phyloP scores from a whole-genome alignment of 2,113 vertebrate species.

The Columba janthina region DNA sequence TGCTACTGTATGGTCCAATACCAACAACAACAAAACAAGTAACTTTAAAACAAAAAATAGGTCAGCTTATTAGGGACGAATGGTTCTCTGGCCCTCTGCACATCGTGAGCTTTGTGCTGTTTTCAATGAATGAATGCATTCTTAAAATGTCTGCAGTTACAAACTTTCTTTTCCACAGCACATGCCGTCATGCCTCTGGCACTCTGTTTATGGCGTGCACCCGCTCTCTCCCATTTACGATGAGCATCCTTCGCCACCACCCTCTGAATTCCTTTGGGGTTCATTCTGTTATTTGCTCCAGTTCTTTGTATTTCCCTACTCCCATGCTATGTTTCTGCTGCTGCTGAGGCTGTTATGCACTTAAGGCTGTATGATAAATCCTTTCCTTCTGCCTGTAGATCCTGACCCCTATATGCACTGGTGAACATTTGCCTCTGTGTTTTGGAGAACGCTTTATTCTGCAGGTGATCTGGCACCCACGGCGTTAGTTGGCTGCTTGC shows the following conservation, averaged over 20 bases:
- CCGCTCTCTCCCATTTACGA: not conserved
- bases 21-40: not conserved
- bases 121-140: conserved; percentile 4
- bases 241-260: not conserved
- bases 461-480: not conserved
- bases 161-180: not conserved
- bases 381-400: not conserved
- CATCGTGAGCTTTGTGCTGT: not conserved
- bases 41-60: not conserved
- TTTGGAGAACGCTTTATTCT: not conserved
- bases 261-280: not conserved
- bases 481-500: not conserved
- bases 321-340: not conserved
- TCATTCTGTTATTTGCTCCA: not conserved
- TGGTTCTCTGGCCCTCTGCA: not conserved
- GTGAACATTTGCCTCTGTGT: not conserved
- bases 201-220: not conserved
- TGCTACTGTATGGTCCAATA: not conserved
- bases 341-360: not conserved
- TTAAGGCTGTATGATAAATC: not conserved
- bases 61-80: not conserved
- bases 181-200: not conserved
- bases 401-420: not conserved
- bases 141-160: not conserved
- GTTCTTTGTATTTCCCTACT: not conserved